Evolutionary conservation across 2,113 vertebrate species (phyloP), one percentile per base, ranked within the genome.

Genomic region (Phodopus roborovskii): DNA sequence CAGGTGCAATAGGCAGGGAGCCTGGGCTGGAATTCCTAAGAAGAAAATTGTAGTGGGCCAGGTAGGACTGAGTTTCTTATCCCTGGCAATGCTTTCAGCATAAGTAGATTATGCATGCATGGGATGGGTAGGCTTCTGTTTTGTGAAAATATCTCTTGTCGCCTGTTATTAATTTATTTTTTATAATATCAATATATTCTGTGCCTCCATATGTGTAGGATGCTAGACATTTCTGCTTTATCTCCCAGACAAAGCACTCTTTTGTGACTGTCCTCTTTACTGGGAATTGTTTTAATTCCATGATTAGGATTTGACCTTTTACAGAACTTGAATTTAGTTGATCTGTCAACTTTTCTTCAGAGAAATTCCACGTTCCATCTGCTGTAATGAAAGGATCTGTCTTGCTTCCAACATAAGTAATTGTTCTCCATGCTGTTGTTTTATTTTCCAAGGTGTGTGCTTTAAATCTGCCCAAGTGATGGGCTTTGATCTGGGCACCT

Each of bases 291-390:
- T 94, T 90, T 90, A 84, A 94, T 30, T 86, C 85, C 45, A 6
- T 94, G 81, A 88, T 95, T 90, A 92, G 60, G 86, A 94, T 95
- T 91, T 97, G 94, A 92, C 96, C 86, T 97, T 97, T 92, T 68
- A 82, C 13, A 94, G 75, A 95, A 86, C 48, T 48, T 85, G 81
- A 81, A 90, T 94, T 98, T 92, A 88, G 75, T 93, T 92, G 79
- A 94, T 85, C 26, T 95, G 64, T 88, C 87, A 84, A 86, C 58
- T 97, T 81, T 92, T 75, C 68, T 96, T 93, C 89, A 88, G 19
- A 96, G 58, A 96, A 90, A 95, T 94, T 85, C 39, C 62, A 82
- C 15, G 75, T 96, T 96, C 95, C 88, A 92, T 74, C 83, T 96
- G 71, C 45, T 73, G 1, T 95, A 62, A 94, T 71, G 75, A 90